A percentile compares a stretch with the other conserved stretches of the same genome.
Evolutionary conservation across 1,140 invertebrate genomes (phyloP).

Genomic region (Monomorium pharaonis): DNA sequence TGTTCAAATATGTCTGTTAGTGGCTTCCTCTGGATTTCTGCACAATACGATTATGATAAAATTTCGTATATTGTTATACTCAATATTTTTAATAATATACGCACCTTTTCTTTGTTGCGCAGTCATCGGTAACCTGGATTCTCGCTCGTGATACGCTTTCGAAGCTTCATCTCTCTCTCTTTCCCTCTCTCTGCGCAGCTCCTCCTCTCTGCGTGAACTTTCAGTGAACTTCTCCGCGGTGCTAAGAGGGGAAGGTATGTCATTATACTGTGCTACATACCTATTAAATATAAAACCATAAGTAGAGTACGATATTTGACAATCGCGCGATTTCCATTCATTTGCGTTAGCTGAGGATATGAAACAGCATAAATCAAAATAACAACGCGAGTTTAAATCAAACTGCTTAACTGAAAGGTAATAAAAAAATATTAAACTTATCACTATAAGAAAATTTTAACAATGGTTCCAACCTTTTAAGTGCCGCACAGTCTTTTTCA

Average conservation of each 20-base stretch:
- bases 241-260: constrained; percentile 84
- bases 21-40: constrained; percentile 84
- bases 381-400: neutral
- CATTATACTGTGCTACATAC: constrained; percentile 84
- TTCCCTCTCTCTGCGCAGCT: constrained; percentile 82
- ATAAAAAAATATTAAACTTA: constrained; percentile 44
- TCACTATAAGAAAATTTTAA: constrained; percentile 30
- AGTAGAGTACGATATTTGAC: constrained; percentile 68
- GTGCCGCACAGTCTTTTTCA: constrained; percentile 88
- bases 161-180: constrained; percentile 80
- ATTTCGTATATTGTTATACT: neutral
- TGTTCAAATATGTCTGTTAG: constrained; percentile 83
- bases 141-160: constrained; percentile 83
- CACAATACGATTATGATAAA: neutral
- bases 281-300: constrained; percentile 82
- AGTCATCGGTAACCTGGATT: constrained; percentile 78
- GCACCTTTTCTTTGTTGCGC: constrained; percentile 83
- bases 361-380: constrained; percentile 40
- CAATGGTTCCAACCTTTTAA: constrained; percentile 83
- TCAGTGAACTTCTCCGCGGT: constrained; percentile 83
- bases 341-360: constrained; percentile 47
- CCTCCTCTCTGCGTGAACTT: constrained; percentile 81
- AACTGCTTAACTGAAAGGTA: constrained; percentile 26
- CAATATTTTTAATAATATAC: neutral
- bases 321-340: constrained; percentile 59